phyloP scores from a whole-genome alignment of 2,113 vertebrate species.

The Gambusia holbrooki region DNA sequence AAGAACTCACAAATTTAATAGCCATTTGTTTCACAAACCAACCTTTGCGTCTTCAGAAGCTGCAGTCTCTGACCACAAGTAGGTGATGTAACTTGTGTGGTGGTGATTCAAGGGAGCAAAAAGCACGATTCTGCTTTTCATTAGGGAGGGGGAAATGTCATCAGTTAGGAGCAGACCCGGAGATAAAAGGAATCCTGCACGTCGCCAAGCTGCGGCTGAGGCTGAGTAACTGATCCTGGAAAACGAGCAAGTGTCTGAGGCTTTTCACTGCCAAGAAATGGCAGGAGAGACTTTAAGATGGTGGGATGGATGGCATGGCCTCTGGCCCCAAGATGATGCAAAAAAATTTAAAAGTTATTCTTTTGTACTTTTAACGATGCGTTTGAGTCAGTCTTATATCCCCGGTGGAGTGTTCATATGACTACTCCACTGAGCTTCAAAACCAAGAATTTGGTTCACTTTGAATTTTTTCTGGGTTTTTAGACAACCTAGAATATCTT shows the following conservation, averaged over 20 bases:
- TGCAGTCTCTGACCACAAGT: slow-evolving; percentile 44
- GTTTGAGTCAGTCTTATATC: no score
- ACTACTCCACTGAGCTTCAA: no score
- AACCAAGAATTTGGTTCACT: no score
- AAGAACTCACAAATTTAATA: background rate
- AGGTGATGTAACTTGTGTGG: slow-evolving; percentile 51
- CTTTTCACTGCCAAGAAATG: slow-evolving; percentile 45
- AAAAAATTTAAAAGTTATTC: slow-evolving; percentile 4
- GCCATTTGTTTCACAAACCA: background rate
- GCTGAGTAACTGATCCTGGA: slow-evolving; percentile 40
- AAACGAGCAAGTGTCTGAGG: slow-evolving; percentile 45
- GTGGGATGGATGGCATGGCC: slow-evolving; percentile 50
- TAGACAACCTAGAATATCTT: no score
- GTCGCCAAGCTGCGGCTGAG: slow-evolving; percentile 30
- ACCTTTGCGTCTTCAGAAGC: slow-evolving; percentile 37
- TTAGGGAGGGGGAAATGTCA: slow-evolving; percentile 34
- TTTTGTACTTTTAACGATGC: no score
- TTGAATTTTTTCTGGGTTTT: no score
- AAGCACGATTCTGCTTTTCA: slow-evolving; percentile 48
- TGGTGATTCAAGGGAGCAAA: slow-evolving; percentile 20
- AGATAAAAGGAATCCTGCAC: slow-evolving; percentile 47
- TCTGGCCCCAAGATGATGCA: slow-evolving; percentile 18
- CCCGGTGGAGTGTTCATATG: no score
- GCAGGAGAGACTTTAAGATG: slow-evolving; percentile 20
- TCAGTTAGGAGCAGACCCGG: slow-evolving; percentile 27